phyloP scores from a whole-genome alignment of 2,113 vertebrate genomes.

The Podarcis raffonei region DNA sequence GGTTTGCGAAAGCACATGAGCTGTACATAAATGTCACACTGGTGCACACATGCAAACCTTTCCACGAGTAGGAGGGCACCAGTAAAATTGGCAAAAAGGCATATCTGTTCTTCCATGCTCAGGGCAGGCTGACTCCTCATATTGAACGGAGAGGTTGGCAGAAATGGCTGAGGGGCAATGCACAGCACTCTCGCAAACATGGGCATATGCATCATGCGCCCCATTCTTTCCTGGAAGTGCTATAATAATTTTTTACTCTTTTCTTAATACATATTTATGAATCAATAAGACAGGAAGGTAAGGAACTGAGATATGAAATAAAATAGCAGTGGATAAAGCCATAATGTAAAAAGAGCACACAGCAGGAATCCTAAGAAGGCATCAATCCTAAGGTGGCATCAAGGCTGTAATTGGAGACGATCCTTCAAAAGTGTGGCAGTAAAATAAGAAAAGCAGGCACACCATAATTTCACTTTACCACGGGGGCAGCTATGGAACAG shows the following conservation, averaged over 20 bases:
- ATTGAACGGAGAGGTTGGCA: background rate
- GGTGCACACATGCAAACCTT: background rate
- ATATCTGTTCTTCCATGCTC: background rate
- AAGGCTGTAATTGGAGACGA: background rate
- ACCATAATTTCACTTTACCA: background rate
- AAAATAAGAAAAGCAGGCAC: background rate
- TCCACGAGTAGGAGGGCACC: background rate
- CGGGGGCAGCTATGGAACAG: background rate
- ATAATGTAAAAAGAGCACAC: background rate
- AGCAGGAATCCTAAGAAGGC: background rate
- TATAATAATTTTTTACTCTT: background rate
- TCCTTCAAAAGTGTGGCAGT: background rate
- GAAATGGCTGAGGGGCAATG: background rate
- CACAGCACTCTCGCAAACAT: background rate
- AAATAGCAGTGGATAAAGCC: background rate
- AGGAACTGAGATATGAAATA: background rate
- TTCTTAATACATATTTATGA: constrained; percentile 1
- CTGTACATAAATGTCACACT: background rate
- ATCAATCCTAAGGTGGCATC: background rate
- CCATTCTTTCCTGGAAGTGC: background rate
- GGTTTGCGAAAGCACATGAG: background rate
- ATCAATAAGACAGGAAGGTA: constrained; percentile 1
- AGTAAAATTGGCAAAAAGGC: background rate
- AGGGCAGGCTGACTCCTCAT: background rate
- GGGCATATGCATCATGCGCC: background rate